These are phyloP conservation scores for Brachionus sp. DNA, from an alignment of 1,140 invertebrate genomes.

Conservation along the genomic window DNA sequence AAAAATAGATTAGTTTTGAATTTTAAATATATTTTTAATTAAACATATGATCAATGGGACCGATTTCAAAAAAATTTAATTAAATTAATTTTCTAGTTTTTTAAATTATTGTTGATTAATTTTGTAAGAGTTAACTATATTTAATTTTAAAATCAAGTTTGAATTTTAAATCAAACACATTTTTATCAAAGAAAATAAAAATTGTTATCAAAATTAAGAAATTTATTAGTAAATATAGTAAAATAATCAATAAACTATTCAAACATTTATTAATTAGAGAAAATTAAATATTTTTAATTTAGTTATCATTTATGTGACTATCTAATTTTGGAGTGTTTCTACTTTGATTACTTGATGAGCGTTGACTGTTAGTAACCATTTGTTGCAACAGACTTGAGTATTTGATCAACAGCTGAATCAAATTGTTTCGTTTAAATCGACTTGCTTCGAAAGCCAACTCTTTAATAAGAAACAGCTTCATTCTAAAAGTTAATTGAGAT, in stretches of 20 bases:
- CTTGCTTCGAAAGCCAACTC: slow-evolving; percentile 28
- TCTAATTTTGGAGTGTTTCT: not conserved
- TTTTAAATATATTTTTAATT: no score
- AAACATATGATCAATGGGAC: no score
- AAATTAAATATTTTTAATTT: not conserved
- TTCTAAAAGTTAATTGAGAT: slow-evolving; percentile 35
- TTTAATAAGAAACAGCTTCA: slow-evolving; percentile 22
- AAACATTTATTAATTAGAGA: not conserved
- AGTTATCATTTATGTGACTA: not conserved
- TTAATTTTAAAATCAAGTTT: slow-evolving; percentile 12
- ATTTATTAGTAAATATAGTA: not conserved
- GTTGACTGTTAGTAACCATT: not conserved
- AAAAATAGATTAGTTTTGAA: no score
- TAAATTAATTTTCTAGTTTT: no score
- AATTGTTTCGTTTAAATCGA: slow-evolving; percentile 25
- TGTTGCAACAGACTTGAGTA: slow-evolving; percentile 21
- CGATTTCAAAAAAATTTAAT: no score
- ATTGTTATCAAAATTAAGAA: not conserved
- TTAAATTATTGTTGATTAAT: no score
- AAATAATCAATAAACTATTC: not conserved
- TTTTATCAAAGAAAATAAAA: not conserved
- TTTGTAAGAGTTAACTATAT: not conserved
- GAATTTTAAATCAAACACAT: not conserved
- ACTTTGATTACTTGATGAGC: slow-evolving; percentile 17
- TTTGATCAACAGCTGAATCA: not conserved